Conservation (phyloP, 2,888 invertebrate genomes). For the Fissipunctia ypsillon region DNA sequence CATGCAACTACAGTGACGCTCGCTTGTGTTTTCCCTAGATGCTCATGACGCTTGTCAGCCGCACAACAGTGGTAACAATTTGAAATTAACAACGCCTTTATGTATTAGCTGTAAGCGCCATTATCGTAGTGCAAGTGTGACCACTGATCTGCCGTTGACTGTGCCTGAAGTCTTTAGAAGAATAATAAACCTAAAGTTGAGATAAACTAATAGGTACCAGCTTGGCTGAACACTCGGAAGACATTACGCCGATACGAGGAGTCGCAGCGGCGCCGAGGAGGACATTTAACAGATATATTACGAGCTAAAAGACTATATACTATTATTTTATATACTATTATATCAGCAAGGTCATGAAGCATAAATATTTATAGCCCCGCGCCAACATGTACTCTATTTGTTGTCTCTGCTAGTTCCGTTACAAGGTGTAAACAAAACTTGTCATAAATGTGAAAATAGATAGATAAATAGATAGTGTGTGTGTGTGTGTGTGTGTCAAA, state of each 20-base stretch:
- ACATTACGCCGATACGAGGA: constrained; percentile 33
- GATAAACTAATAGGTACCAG: constrained; percentile 22
- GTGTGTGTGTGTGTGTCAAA: too few species aligned
- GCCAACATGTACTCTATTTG: not conserved
- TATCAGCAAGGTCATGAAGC: not conserved
- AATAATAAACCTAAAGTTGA: not conserved
- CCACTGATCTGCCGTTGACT: too few species aligned
- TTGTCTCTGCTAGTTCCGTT: not conserved
- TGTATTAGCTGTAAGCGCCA: too few species aligned
- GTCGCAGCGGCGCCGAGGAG: constrained; percentile 27
- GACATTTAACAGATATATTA: constrained; percentile 18
- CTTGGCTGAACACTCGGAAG: constrained; percentile 31
- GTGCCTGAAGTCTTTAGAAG: not conserved
- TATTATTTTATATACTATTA: too few species aligned
- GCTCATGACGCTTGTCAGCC: too few species aligned
- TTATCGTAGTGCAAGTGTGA: too few species aligned
- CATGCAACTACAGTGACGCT: too few species aligned
- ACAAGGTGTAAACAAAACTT: not conserved
- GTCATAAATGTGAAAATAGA: not conserved
- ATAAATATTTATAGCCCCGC: not conserved
- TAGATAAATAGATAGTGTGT: too few species aligned
- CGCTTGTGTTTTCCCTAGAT: too few species aligned
- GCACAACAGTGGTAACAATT: too few species aligned
- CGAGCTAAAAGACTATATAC: not conserved
- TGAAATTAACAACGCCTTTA: too few species aligned